Conservation (phyloP, 2,797 vertebrate species). For the Tokudaia muenninki region DNA sequence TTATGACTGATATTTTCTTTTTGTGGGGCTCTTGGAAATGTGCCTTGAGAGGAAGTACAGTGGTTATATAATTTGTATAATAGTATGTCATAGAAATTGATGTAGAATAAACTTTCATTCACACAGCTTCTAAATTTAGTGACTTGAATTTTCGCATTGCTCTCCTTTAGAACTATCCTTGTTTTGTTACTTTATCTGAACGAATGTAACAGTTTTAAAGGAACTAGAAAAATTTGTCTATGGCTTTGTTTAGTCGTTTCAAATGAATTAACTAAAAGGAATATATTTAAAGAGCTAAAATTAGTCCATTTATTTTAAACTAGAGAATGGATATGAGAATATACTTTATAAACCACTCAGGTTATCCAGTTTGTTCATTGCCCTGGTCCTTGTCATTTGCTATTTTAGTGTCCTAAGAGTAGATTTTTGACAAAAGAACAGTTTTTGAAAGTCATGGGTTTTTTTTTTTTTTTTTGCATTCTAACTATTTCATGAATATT, state of each 20-base stretch:
- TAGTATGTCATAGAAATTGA: not conserved
- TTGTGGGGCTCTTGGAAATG: not conserved
- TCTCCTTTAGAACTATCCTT: not conserved
- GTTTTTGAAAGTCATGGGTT: not conserved
- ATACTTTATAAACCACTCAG: not conserved
- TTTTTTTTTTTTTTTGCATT: conserved; percentile 50
- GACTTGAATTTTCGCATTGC: not conserved
- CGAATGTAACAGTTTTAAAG: not conserved
- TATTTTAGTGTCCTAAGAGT: conserved; percentile 32
- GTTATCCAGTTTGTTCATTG: not conserved
- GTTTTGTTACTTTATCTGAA: not conserved
- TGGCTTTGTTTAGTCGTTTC: conserved; percentile 33
- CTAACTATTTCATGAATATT: not conserved
- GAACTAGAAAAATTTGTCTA: not conserved
- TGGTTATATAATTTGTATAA: not conserved
- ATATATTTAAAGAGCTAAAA: not conserved
- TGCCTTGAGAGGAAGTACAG: not conserved
- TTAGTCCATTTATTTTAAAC: not conserved
- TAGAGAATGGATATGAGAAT: not conserved
- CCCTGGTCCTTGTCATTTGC: not conserved
- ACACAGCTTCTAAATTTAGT: not conserved
- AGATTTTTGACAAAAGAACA: conserved; percentile 6
- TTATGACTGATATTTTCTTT: not conserved
- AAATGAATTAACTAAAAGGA: conserved; percentile 30
- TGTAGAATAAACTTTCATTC: not conserved